Base-by-base conservation (phyloP, 2,888 invertebrate genomes). In the Synergus laeviventris region DNA sequence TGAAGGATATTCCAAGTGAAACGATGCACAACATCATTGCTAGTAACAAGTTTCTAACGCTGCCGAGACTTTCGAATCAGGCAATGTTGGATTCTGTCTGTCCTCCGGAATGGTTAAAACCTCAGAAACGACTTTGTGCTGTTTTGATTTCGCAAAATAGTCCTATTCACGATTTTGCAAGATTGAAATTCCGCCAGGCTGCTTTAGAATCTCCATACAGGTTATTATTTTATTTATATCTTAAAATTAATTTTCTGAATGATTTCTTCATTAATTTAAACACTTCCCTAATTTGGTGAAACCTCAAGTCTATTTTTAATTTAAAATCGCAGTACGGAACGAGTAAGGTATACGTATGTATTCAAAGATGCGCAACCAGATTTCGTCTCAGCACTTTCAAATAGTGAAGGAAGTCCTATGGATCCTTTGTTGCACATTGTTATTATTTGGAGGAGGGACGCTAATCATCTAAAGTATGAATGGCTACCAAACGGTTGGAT, bases 51-150 rank as follows among this genome's bases (percentile, higher is more conserved):
- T 97, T 96, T 92, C 93, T 99, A 75, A 94, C 95, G 38, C 91
- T 99, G 83, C 98, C 98, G 0, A 92, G 98, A 76, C 92, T 99
- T 8, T 98, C 98, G 0, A 98, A 98, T n/a, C 98, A 98, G 93
- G 96, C 94, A 84, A 91, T 93, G 86, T 92, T 97, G 85, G 97
- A 97, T 87, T 94, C 95, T 9, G 93, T 98, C 75, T 99, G 98
- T 87, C 98, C 98, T 0, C 95, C 96, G 77, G 97, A 97, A 90
- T 95, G 96, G 94, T 94, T 96, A 83, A 94, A 95, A 76, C 94
- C 94, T 1, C 92, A 95, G 31, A 95, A 95, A 86, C 93, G 94
- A 5, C 91, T 96, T 79, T 94, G 98, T 91, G 94, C 97, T 75
- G 94, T 98, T 87, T 92, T 98, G 84, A 94, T 98, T 83, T 96